A percentile compares a stretch with the other conserved stretches of the same genome.
Evolutionary conservation across 2,113 vertebrate genomes (phyloP).

Genomic region (Diglossa brunneiventris): DNA sequence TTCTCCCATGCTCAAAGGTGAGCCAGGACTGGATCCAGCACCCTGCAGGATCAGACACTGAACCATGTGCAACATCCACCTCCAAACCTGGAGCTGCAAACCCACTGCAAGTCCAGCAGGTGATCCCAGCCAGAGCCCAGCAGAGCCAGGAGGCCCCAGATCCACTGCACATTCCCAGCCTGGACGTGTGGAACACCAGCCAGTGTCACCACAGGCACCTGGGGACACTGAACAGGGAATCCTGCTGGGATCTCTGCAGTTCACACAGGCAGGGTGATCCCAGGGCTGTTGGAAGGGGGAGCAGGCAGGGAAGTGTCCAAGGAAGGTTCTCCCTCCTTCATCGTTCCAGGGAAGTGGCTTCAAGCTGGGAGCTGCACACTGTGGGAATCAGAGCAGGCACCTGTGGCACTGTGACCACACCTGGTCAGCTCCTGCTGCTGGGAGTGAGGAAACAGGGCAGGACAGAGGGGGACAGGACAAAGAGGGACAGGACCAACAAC

Average conservation of each 20-base stretch:
- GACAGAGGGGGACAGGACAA: neutral
- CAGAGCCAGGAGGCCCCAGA: neutral
- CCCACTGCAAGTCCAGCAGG: neutral
- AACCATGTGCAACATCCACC: neutral
- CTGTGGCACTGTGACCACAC: neutral
- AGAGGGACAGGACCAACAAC: neutral
- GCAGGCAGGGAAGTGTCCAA: neutral
- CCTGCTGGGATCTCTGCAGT: neutral
- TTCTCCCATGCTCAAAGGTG: neutral
- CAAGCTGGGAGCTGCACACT: neutral
- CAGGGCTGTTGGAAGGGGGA: neutral
- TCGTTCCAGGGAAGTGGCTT: neutral
- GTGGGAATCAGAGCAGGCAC: neutral
- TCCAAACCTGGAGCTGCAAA: neutral
- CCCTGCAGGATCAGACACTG: neutral
- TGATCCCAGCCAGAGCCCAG: neutral
- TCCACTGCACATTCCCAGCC: neutral
- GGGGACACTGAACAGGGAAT: neutral
- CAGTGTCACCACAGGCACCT: neutral
- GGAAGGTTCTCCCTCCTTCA: neutral
- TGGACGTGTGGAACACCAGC: fast-evolving
- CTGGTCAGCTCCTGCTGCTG: neutral
- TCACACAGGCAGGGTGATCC: neutral
- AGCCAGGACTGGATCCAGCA: neutral
- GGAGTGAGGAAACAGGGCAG: neutral